These are phyloP conservation scores for Eurosta solidaginis DNA, from an alignment of 1,140 invertebrate species.

Conservation along the genomic window DNA sequence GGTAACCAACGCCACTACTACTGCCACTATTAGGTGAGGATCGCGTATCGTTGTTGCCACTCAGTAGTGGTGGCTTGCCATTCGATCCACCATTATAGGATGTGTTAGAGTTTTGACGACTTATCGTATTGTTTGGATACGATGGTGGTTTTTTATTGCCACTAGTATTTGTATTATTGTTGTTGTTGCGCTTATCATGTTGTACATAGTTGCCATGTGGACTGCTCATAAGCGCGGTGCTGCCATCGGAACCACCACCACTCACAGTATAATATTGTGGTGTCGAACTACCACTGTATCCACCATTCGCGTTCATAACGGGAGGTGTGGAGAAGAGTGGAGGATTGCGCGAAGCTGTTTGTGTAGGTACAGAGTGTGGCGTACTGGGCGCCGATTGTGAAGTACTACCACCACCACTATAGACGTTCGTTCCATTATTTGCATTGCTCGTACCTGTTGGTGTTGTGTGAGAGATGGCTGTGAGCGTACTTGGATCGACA, in stretches of 20 bases:
- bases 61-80: constrained; percentile 46
- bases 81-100: constrained; percentile 47
- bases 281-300: constrained; percentile 53
- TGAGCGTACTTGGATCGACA: constrained; percentile 32
- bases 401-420: constrained; percentile 34
- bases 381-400: constrained; percentile 57
- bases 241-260: constrained; percentile 23
- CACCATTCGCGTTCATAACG: constrained; percentile 33
- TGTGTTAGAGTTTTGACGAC: constrained; percentile 45
- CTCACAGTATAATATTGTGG: constrained; percentile 49
- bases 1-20: constrained; percentile 27
- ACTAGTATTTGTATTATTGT: not conserved
- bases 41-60: constrained; percentile 52
- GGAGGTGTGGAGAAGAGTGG: constrained; percentile 56
- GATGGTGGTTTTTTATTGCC: constrained; percentile 29
- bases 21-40: constrained; percentile 45
- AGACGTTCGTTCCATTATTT: constrained; percentile 21
- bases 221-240: constrained; percentile 23
- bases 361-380: constrained; percentile 39
- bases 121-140: constrained; percentile 41
- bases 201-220: constrained; percentile 22
- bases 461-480: constrained; percentile 3
- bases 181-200: constrained; percentile 55
- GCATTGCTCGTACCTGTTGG: constrained; percentile 19
- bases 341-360: constrained; percentile 42